Evolutionary conservation across 2,797 vertebrate species (phyloP).

Genomic region (Eulemur rubriventer): DNA sequence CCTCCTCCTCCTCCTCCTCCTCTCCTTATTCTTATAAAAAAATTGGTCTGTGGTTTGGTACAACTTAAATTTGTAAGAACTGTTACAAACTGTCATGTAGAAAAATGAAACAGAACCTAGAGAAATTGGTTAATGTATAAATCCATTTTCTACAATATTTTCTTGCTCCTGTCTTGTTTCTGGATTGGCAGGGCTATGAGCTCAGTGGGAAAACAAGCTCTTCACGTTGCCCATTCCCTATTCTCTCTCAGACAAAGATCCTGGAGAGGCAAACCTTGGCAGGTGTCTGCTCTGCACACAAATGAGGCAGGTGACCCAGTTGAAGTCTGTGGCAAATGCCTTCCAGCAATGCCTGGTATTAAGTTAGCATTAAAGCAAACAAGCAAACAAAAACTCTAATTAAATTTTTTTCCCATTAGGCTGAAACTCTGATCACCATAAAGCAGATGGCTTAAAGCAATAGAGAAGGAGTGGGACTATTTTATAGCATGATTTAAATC

Average conservation of each 20-base stretch:
- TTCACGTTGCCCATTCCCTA: background rate
- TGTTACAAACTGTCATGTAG: background rate
- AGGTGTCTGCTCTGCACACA: background rate
- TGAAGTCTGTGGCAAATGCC: background rate
- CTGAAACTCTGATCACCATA: background rate
- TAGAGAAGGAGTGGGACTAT: background rate
- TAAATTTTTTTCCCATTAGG: background rate
- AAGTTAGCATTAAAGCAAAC: background rate
- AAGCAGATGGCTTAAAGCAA: background rate
- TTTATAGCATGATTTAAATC: slow-evolving; percentile 41
- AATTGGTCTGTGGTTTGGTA: background rate
- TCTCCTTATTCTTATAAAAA: background rate
- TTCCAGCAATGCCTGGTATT: background rate
- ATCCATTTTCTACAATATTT: background rate
- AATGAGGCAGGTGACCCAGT: slow-evolving; percentile 21
- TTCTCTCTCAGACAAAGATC: background rate
- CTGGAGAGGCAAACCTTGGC: slow-evolving; percentile 20
- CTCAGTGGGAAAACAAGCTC: background rate
- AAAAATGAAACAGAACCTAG: background rate
- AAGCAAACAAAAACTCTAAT: background rate
- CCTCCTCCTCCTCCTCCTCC: background rate
- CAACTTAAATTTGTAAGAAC: background rate
- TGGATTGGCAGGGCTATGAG: background rate
- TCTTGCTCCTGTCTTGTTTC: background rate
- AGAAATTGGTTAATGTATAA: background rate